phyloP scores from a whole-genome alignment of 2,888 invertebrate genomes.

The Chaitophorus viminalis region DNA sequence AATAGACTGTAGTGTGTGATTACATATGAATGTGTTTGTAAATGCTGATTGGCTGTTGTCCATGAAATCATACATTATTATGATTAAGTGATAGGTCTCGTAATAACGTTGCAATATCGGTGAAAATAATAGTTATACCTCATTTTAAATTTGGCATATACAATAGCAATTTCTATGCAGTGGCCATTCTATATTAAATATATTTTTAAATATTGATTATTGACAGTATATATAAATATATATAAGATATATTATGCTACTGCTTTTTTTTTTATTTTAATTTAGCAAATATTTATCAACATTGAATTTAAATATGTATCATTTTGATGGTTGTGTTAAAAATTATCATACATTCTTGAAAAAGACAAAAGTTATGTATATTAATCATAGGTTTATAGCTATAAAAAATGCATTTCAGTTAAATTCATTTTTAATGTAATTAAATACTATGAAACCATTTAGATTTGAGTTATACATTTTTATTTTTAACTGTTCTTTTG shows the following conservation, averaged over 20 bases:
- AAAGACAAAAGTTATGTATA: neutral
- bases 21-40: too few species aligned
- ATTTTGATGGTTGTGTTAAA: slow-evolving; percentile 16
- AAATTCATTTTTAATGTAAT: slow-evolving; percentile 12
- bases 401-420: neutral
- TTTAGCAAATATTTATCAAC: neutral
- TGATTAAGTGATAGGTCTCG: too few species aligned
- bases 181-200: slow-evolving; percentile 13
- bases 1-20: too few species aligned
- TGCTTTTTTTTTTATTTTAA: neutral
- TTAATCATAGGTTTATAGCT: neutral
- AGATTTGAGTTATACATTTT: slow-evolving; percentile 10
- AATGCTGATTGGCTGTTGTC: too few species aligned
- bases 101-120: too few species aligned
- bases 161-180: neutral
- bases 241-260: neutral
- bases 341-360: neutral
- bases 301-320: neutral
- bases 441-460: neutral
- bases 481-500: slow-evolving; percentile 33
- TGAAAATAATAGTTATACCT: too few species aligned
- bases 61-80: too few species aligned
- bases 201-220: neutral
- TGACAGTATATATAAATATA: too few species aligned
- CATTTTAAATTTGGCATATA: too few species aligned